phyloP scores from a whole-genome alignment of 1,140 invertebrate genomes.

The Neoseiulus cucumeris region DNA sequence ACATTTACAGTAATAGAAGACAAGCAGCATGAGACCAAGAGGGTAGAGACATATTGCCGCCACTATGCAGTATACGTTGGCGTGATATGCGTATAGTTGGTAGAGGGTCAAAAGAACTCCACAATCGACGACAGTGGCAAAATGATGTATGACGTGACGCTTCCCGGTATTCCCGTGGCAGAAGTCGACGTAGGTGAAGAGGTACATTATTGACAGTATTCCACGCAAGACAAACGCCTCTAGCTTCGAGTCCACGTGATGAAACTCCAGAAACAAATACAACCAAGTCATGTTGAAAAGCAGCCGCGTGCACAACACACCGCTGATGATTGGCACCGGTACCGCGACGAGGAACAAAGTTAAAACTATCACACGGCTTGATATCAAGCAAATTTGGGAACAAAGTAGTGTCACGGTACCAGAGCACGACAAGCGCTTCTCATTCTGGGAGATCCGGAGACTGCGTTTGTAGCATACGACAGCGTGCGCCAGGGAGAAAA shows the following conservation, averaged over 20 bases:
- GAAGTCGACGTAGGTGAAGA: constrained; percentile 2
- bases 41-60: constrained; percentile 2
- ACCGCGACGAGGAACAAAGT: neutral
- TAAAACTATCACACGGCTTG: neutral
- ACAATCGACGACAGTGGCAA: neutral
- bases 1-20: constrained; percentile 1
- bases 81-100: neutral
- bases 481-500: neutral
- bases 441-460: neutral
- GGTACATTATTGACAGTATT: neutral
- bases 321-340: neutral
- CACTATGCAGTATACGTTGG: neutral
- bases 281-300: neutral
- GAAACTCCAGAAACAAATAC: neutral
- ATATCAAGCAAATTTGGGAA: neutral
- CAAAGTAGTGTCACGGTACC: neutral
- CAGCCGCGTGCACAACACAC: neutral
- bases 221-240: neutral
- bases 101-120: neutral
- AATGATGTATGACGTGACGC: neutral
- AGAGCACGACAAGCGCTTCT: neutral
- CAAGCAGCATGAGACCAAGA: neutral
- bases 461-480: constrained; percentile 9
- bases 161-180: neutral
- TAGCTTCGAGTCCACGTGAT: neutral